Percentiles rank a stretch among this genome's conserved stretches.
Evolutionary conservation across 2,888 invertebrate species (phyloP).

Genomic region (Lypha dubia): DNA sequence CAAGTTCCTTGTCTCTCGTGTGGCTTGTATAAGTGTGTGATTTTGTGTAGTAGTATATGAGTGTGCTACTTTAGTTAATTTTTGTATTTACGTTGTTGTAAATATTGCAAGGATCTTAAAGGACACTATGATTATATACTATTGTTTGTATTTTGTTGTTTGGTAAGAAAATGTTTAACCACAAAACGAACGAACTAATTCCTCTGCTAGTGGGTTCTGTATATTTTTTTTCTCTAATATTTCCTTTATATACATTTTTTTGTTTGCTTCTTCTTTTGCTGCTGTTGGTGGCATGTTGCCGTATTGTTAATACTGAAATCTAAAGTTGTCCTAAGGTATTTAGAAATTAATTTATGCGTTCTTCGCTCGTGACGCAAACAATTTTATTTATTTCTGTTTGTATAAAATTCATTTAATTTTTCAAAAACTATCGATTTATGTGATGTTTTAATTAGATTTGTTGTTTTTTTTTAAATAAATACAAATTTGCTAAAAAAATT

Average conservation of each 20-base stretch:
- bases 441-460: slow-evolving; percentile 10
- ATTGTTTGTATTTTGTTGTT: slow-evolving; percentile 29
- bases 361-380: neutral
- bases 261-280: neutral
- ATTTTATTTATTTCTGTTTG: neutral
- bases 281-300: slow-evolving; percentile 12
- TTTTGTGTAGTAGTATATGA: slow-evolving; percentile 6
- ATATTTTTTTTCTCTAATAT: neutral
- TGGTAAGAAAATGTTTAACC: slow-evolving; percentile 50
- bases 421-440: no score
- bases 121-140: slow-evolving; percentile 16
- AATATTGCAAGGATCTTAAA: slow-evolving; percentile 33
- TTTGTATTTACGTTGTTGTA: slow-evolving; percentile 12
- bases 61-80: slow-evolving; percentile 20
- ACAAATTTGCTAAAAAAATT: neutral
- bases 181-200: slow-evolving; percentile 60
- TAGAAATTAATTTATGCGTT: slow-evolving; percentile 27
- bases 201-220: slow-evolving; percentile 23
- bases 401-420: no score
- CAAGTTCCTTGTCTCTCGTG: slow-evolving; percentile 15
- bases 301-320: slow-evolving; percentile 26
- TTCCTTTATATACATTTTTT: no score
- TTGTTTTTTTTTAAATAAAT: neutral
- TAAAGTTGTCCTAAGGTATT: slow-evolving; percentile 40
- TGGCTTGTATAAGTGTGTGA: neutral